These are phyloP conservation scores for Nylanderia fulva DNA, from an alignment of 1,140 invertebrate genomes.

Conservation along the genomic window DNA sequence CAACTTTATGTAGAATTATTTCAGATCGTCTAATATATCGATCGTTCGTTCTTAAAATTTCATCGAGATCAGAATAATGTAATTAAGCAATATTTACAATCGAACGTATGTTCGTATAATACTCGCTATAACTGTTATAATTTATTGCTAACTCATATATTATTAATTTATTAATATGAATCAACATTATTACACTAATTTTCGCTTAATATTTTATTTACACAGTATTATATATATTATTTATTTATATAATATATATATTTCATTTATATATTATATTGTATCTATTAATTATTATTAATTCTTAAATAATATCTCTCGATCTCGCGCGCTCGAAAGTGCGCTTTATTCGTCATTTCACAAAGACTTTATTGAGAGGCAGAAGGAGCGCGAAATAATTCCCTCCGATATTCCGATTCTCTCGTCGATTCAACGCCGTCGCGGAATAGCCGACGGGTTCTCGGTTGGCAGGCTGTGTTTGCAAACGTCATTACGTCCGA, in stretches of 20 bases:
- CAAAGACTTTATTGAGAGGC: neutral
- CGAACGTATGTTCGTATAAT: no score
- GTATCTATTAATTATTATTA: no score
- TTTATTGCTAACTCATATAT: no score
- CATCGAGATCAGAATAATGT: neutral
- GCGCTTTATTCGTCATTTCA: neutral
- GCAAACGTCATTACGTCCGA: constrained; percentile 48
- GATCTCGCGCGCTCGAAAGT: neutral
- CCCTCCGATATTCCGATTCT: neutral
- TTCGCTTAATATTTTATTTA: no score
- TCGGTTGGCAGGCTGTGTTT: constrained; percentile 11
- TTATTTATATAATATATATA: no score
- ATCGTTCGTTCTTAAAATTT: neutral
- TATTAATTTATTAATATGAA: no score
- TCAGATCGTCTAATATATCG: neutral
- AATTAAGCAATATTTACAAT: neutral
- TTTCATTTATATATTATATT: no score
- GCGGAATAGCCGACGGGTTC: neutral
- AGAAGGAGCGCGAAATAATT: neutral
- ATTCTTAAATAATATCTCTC: no score
- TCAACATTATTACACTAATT: no score
- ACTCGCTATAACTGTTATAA: no score
- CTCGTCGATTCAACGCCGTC: neutral
- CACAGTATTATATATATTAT: no score
- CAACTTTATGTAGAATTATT: neutral